Percentiles rank a stretch among this genome's conserved stretches.
Evolutionary conservation across 1,140 invertebrate genomes (phyloP).

Genomic region (Heliconius eleuchia): DNA sequence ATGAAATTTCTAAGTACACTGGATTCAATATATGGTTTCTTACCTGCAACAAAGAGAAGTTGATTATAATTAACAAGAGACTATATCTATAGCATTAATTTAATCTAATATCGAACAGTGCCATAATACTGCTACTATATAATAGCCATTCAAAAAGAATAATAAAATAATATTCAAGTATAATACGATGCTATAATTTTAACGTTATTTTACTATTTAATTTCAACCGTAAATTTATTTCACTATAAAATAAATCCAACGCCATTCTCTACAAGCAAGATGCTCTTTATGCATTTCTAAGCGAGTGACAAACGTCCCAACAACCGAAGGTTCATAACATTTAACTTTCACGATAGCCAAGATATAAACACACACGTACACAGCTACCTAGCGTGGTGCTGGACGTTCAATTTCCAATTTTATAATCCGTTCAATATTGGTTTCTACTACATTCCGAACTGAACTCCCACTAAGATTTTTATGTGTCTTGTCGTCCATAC

Average conservation of each 20-base stretch:
- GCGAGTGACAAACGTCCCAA: constrained; percentile 50
- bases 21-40: constrained; percentile 30
- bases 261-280: constrained; percentile 34
- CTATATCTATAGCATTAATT: background rate
- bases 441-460: constrained; percentile 51
- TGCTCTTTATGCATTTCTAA: constrained; percentile 47
- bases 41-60: constrained; percentile 41
- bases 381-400: constrained; percentile 42
- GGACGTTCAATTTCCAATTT: constrained; percentile 48
- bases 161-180: background rate
- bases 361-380: constrained; percentile 46
- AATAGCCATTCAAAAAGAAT: no score
- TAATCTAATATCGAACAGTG: background rate
- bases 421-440: constrained; percentile 57
- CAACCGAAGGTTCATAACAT: constrained; percentile 47
- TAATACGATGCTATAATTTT: background rate
- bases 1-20: constrained; percentile 26
- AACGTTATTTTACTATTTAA: background rate
- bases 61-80: background rate
- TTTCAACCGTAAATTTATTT: background rate
- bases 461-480: constrained; percentile 57
- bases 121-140: background rate
- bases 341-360: constrained; percentile 50
- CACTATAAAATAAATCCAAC: constrained; percentile 27
- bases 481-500: constrained; percentile 51